These are phyloP conservation scores for Corvus moneduloides DNA, from an alignment of 2,113 vertebrate species.

Conservation along the genomic window DNA sequence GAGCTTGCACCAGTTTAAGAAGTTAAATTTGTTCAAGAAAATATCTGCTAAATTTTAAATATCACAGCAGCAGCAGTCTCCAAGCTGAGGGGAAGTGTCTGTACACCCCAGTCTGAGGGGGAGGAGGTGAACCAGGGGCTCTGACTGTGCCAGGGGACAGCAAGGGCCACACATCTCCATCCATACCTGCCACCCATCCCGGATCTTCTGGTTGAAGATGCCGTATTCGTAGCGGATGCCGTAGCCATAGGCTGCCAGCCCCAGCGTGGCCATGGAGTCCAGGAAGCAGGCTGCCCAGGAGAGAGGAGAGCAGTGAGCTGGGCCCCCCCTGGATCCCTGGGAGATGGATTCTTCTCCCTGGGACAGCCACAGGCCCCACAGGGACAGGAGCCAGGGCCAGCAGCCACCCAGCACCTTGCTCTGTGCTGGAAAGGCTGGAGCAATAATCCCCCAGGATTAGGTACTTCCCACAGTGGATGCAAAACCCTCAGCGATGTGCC, in stretches of 20 bases:
- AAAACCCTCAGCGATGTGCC: background rate
- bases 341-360: background rate
- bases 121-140: rapidly evolving
- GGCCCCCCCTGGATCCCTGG: background rate
- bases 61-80: background rate
- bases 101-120: rapidly evolving
- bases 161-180: rapidly evolving
- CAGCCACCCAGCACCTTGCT: background rate
- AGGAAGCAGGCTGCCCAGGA: slow-evolving; percentile 87
- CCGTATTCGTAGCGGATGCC: slow-evolving; percentile 97
- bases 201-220: slow-evolving; percentile 98
- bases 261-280: slow-evolving; percentile 96
- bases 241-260: slow-evolving; percentile 93
- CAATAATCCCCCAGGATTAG: rapidly evolving
- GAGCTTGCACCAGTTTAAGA: background rate
- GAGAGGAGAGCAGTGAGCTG: background rate
- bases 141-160: background rate
- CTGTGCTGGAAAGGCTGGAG: background rate
- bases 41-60: background rate
- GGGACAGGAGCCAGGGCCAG: background rate
- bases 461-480: rapidly evolving
- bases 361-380: background rate
- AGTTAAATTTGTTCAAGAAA: rapidly evolving
- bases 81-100: background rate
- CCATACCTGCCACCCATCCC: slow-evolving; percentile 93